Conservation (phyloP, 2,888 invertebrate species). For the Seira ritae region DNA sequence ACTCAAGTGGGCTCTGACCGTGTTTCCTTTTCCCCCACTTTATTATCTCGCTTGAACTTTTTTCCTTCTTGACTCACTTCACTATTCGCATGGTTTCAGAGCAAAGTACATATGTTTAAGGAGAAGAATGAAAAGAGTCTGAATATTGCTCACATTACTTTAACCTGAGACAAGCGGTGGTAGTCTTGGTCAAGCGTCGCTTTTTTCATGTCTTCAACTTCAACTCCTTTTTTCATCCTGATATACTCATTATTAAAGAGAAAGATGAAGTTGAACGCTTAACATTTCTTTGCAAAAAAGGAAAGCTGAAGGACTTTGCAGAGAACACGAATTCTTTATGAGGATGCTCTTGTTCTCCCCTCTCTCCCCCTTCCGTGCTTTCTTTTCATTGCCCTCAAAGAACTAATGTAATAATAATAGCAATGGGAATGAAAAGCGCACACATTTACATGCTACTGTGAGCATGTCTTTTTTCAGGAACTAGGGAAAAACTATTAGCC, state of each 20-base stretch:
- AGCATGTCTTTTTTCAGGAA: too few relatives aligned
- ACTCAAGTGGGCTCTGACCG: conserved; percentile 57
- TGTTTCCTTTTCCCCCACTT: conserved; percentile 59
- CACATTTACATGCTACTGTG: too few relatives aligned
- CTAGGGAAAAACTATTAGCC: conserved; percentile 25
- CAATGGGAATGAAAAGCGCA: too few relatives aligned
- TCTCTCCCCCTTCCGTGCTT: conserved; percentile 5
- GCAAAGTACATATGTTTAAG: conserved; percentile 5
- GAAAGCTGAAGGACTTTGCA: too few relatives aligned
- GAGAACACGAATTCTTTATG: too few relatives aligned
- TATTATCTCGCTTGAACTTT: conserved; percentile 59
- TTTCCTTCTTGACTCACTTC: conserved; percentile 28
- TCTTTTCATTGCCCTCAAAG: neutral
- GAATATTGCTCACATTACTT: conserved; percentile 56
- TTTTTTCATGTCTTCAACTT: conserved; percentile 24
- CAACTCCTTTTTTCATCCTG: too few relatives aligned
- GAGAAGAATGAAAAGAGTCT: conserved; percentile 32
- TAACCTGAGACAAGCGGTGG: too few relatives aligned
- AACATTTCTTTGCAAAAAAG: too few relatives aligned
- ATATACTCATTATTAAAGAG: too few relatives aligned
- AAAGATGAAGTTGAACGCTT: too few relatives aligned
- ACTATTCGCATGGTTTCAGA: conserved; percentile 1
- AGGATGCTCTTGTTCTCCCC: too few relatives aligned
- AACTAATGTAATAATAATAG: conserved; percentile 60
- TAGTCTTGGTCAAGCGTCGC: conserved; percentile 56